Base-by-base conservation (phyloP, 2,888 invertebrate genomes). In the Ariolimax columbianus region DNA sequence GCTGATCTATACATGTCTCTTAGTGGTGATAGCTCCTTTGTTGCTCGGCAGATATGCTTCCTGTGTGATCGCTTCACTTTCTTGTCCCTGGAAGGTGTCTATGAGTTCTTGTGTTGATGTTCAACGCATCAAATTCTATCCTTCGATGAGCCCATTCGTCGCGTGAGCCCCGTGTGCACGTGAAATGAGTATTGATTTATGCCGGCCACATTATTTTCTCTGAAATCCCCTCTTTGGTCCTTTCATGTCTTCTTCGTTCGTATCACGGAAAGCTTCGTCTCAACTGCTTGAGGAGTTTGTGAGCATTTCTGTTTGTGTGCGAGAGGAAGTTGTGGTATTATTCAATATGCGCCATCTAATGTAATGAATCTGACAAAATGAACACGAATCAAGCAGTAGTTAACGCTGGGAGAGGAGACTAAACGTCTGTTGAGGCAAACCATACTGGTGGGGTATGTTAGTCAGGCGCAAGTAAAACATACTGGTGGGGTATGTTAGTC, bases 121-220 rank as follows among this genome's bases (percentile, higher is more conserved):
- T 72, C 43, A 72, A 72, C 72, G 19, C 72, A 72, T 72, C 72
- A 72, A 26, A 72, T 26, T 38, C 26, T 4, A 17, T 43, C 72
- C n/a, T 72, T 40, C 40, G 26, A 43, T 26, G 72, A 43, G 40
- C 38, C n/a, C 72, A 11, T n/a, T 23, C 40, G 43, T 72, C 26
- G 40, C 72, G 72, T 72, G 72, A n/a, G 72, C 43, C 7, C 43
- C 19, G 40, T 72, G 36, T 72, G 72, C n/a, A n/a, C 40, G 40
- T 14, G n/a, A 43, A 43, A 43, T 72, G 23, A n/a, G 0, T 72
- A 72, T 72, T 72, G 72, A 72, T 72, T 72, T 43, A 26, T 72
- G 3, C 26, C 11, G 1, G 43, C 1, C 33, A 70, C 33, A 36
- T 36, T 23, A 36, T 70, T 70, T 70, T 70, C 36, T 70, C 70